These are phyloP conservation scores for Cheilosia grossa DNA, from an alignment of 2,888 invertebrate genomes.

Conservation along the genomic window DNA sequence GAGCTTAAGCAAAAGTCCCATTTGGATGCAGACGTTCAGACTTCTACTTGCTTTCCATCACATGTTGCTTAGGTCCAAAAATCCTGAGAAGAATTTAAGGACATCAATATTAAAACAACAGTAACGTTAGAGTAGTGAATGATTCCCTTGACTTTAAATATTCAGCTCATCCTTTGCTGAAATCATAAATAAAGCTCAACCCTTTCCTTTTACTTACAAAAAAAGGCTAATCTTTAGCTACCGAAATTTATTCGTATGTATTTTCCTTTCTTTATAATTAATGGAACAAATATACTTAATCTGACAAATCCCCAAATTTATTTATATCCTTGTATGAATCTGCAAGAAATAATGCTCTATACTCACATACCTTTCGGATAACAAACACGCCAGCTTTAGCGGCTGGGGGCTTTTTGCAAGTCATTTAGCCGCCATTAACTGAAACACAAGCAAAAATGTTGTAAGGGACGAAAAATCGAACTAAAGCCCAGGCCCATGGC, in stretches of 20 bases:
- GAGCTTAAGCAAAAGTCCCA: too few relatives aligned
- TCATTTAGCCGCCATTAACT: slow-evolving; percentile 67
- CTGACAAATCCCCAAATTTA: slow-evolving; percentile 70
- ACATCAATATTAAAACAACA: too few relatives aligned
- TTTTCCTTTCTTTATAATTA: slow-evolving; percentile 36
- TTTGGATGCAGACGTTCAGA: too few relatives aligned
- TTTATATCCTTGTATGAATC: slow-evolving; percentile 59
- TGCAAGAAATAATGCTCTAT: slow-evolving; percentile 51
- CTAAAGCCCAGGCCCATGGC: slow-evolving; percentile 25
- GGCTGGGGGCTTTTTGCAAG: slow-evolving; percentile 44
- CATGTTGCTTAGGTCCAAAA: too few relatives aligned
- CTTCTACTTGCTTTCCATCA: too few relatives aligned
- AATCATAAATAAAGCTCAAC: background rate
- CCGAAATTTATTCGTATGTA: background rate
- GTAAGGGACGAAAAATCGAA: slow-evolving; percentile 28
- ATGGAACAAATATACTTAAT: slow-evolving; percentile 45
- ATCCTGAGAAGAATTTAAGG: too few relatives aligned
- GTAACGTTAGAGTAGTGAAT: too few relatives aligned
- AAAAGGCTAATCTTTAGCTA: background rate
- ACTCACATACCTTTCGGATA: slow-evolving; percentile 52
- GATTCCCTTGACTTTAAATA: too few relatives aligned
- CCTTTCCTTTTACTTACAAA: background rate
- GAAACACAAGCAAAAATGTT: slow-evolving; percentile 51
- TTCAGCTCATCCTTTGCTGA: too few relatives aligned
- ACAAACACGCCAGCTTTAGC: slow-evolving; percentile 3